These are phyloP conservation scores for Adelphocoris suturalis DNA, from an alignment of 2,888 invertebrate species.

Conservation along the genomic window DNA sequence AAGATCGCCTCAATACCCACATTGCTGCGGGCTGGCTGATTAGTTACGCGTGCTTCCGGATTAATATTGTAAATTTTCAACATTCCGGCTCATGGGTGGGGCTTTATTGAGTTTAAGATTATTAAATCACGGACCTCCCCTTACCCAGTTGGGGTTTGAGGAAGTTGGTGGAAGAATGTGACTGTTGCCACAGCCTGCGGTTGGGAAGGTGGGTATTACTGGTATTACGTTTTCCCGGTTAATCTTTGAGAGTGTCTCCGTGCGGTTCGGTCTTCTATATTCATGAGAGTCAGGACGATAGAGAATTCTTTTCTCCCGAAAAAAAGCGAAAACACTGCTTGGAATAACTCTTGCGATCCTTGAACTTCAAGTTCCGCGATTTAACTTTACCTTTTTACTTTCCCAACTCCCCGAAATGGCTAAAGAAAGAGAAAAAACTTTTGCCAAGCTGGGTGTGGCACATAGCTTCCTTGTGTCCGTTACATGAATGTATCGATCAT, in stretches of 20 bases:
- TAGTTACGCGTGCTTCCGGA: neutral
- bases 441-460: too few relatives aligned
- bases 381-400: too few relatives aligned
- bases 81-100: neutral
- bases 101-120: conserved; percentile 27
- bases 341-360: neutral
- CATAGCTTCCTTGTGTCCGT: too few relatives aligned
- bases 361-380: neutral
- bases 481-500: too few relatives aligned
- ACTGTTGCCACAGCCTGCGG: neutral
- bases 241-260: conserved; percentile 40
- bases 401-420: too few relatives aligned
- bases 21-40: neutral
- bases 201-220: conserved; percentile 18
- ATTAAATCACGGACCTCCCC: conserved; percentile 8
- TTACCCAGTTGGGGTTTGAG: too few relatives aligned
- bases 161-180: neutral
- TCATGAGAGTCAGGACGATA: conserved; percentile 28
- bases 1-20: neutral
- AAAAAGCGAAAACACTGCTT: neutral
- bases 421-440: too few relatives aligned
- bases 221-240: neutral
- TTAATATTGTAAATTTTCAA: conserved; percentile 33
- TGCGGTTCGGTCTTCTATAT: neutral
- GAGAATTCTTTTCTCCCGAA: conserved; percentile 21